Evolutionary conservation across 2,888 invertebrate species (phyloP).

Genomic region (Cephus pulcher): DNA sequence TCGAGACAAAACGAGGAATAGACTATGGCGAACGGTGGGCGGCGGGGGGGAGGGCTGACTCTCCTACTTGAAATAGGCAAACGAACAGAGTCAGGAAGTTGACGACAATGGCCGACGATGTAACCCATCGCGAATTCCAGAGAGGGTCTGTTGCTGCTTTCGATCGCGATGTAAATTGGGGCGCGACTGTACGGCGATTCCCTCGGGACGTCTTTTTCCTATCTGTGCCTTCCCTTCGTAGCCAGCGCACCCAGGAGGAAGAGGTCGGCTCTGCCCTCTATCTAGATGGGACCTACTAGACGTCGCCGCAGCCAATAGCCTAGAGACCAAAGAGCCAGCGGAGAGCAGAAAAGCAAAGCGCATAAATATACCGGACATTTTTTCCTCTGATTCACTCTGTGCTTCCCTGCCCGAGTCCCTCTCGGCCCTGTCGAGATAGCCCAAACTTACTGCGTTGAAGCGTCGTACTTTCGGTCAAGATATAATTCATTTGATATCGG

Average conservation of each 20-base stretch:
- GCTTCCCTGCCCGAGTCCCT: not conserved
- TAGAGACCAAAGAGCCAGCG: not conserved
- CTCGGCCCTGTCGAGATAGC: not conserved
- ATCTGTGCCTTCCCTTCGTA: not conserved
- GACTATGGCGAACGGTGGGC: not conserved
- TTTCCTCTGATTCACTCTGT: not conserved
- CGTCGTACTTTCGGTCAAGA: slow-evolving; percentile 1
- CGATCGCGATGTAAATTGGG: not conserved
- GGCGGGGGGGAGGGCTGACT: not conserved
- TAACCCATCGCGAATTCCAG: not conserved
- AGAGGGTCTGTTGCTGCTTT: not conserved
- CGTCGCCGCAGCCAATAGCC: not conserved
- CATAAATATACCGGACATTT: not conserved
- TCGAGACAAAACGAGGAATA: not conserved
- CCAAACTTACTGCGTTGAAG: not conserved
- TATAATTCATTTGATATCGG: slow-evolving; percentile 29
- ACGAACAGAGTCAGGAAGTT: not conserved
- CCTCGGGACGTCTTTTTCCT: not conserved
- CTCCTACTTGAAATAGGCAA: not conserved
- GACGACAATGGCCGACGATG: not conserved
- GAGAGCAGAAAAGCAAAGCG: not conserved
- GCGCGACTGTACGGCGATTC: not conserved
- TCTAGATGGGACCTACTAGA: not conserved
- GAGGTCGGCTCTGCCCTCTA: not conserved
- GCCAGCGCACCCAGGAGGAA: not conserved